Evolutionary conservation across 2,113 vertebrate species (phyloP).

Genomic region (Phoenicopterus ruber): DNA sequence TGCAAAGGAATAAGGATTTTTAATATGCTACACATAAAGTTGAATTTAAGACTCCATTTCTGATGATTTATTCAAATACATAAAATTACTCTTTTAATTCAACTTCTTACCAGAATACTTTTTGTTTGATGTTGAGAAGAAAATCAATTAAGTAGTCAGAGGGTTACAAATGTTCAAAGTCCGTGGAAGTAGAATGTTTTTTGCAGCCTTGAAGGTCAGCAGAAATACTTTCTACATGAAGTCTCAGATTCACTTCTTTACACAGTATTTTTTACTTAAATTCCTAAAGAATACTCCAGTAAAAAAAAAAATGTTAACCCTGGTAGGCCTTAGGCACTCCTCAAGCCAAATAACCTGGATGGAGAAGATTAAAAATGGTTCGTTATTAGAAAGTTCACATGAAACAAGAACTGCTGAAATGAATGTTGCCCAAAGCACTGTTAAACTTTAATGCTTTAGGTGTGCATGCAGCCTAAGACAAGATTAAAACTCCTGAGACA

Average conservation of each 20-base stretch:
- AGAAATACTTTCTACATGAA: background rate
- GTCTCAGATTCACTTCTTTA: background rate
- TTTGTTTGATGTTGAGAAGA: background rate
- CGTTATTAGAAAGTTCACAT: slow-evolving; percentile 37
- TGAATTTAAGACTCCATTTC: background rate
- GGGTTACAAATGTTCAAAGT: background rate
- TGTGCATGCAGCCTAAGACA: background rate
- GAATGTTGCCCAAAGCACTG: slow-evolving; percentile 17
- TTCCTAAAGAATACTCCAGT: background rate
- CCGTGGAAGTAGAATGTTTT: background rate
- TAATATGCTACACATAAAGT: background rate
- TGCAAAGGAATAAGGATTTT: background rate
- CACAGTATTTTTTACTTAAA: background rate
- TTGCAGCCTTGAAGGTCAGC: background rate
- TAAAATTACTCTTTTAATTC: background rate
- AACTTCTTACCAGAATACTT: background rate
- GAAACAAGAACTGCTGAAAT: slow-evolving; percentile 36
- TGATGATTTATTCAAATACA: background rate
- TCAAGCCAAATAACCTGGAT: background rate
- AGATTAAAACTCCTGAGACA: slow-evolving; percentile 20
- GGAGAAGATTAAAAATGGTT: slow-evolving; percentile 9
- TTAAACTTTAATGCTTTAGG: slow-evolving; percentile 9
- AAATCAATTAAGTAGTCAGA: background rate
- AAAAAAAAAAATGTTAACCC: background rate
- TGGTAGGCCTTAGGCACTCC: background rate